These are phyloP conservation scores for Xenus cinereus DNA, from an alignment of 2,113 vertebrate genomes.

Conservation along the genomic window DNA sequence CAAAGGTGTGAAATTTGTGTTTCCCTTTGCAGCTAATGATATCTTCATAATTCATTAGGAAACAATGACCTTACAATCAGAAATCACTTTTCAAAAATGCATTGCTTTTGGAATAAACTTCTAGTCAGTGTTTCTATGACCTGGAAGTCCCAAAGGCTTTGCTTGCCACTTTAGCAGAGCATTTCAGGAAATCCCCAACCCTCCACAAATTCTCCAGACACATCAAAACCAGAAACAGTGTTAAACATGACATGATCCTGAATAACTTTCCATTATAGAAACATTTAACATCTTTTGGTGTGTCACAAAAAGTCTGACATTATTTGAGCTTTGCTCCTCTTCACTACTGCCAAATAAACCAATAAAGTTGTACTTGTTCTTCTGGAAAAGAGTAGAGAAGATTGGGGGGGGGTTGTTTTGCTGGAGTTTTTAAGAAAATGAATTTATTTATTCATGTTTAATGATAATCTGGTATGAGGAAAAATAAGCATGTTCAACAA, in stretches of 20 bases:
- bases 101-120: background rate
- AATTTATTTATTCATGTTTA: background rate
- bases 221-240: background rate
- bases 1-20: background rate
- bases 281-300: background rate
- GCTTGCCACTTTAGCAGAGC: background rate
- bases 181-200: background rate
- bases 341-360: background rate
- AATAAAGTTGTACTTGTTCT: background rate
- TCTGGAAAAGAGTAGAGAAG: background rate
- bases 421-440: accelerated
- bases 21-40: background rate
- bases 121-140: background rate
- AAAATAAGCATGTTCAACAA: background rate
- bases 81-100: background rate
- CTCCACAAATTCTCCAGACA: background rate
- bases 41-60: background rate
- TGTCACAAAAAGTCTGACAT: background rate
- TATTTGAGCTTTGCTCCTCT: background rate
- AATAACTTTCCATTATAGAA: background rate
- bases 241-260: background rate
- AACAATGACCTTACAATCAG: background rate
- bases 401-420: background rate
- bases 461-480: background rate
- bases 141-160: background rate